Evolutionary conservation across 2,797 vertebrate genomes (phyloP).

Genomic region (Echiichthys vipera): DNA sequence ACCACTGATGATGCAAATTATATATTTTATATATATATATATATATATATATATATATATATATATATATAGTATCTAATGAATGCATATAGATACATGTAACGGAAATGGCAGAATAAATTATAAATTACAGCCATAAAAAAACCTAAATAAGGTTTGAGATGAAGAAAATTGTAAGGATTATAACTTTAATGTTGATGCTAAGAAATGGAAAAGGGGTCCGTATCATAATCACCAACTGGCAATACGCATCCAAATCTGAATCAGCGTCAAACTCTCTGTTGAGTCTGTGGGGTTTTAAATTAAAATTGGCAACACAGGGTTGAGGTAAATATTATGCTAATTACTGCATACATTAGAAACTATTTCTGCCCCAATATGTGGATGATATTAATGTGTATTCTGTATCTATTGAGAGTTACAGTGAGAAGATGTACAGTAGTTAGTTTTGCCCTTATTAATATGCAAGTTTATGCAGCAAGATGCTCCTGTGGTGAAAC

Average conservation of each 20-base stretch:
- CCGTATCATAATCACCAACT: not conserved
- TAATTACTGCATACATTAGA: constrained; percentile 37
- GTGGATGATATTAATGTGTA: constrained; percentile 15
- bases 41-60: too few species aligned
- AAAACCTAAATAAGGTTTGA: not conserved
- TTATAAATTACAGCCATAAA: not conserved
- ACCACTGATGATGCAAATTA: too few species aligned
- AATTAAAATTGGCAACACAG: constrained; percentile 1
- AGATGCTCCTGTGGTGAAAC: constrained; percentile 27
- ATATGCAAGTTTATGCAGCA: constrained; percentile 45
- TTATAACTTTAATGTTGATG: not conserved
- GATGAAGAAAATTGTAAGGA: not conserved
- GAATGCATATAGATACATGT: not conserved
- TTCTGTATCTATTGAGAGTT: constrained; percentile 36
- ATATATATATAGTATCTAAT: too few species aligned
- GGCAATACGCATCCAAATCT: not conserved
- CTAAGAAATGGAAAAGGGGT: not conserved
- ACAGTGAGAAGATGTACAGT: constrained; percentile 30
- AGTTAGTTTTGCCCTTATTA: constrained; percentile 12
- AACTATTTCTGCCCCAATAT: constrained; percentile 11
- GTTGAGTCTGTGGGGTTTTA: not conserved
- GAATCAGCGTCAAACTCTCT: not conserved
- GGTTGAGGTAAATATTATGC: constrained; percentile 21
- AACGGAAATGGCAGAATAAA: not conserved
- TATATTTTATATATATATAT: too few species aligned